phyloP scores from a whole-genome alignment of 2,113 vertebrate species.

The Nestor notabilis region DNA sequence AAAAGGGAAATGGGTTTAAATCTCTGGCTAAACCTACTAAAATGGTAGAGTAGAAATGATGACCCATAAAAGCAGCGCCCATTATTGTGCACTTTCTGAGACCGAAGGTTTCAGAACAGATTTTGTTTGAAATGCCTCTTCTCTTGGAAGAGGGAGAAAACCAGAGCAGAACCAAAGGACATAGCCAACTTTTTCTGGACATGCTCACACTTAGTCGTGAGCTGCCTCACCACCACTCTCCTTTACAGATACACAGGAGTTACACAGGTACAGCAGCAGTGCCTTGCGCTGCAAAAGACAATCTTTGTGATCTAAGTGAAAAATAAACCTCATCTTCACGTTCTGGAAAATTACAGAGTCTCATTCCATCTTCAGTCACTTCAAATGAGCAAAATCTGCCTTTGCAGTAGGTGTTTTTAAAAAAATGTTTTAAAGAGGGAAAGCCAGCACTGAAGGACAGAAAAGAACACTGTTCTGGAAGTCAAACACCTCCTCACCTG shows the following conservation, averaged over 20 bases:
- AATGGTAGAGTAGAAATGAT: not conserved
- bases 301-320: not conserved
- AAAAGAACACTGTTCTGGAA: not conserved
- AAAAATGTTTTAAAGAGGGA: not conserved
- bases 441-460: not conserved
- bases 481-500: not conserved
- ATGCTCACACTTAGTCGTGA: not conserved
- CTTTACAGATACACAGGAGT: not conserved
- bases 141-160: not conserved
- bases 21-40: not conserved
- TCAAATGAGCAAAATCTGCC: not conserved
- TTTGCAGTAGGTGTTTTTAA: not conserved
- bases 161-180: not conserved
- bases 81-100: not conserved
- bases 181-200: not conserved
- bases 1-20: not conserved
- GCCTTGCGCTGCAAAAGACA: not conserved
- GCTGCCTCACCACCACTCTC: not conserved
- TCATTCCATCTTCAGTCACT: not conserved
- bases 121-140: not conserved
- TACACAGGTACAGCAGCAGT: not conserved
- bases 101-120: not conserved
- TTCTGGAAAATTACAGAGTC: not conserved
- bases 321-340: not conserved
- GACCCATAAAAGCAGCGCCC: not conserved